Conservation (phyloP, 2,113 vertebrate species). For the Microcebus tavaratra region DNA sequence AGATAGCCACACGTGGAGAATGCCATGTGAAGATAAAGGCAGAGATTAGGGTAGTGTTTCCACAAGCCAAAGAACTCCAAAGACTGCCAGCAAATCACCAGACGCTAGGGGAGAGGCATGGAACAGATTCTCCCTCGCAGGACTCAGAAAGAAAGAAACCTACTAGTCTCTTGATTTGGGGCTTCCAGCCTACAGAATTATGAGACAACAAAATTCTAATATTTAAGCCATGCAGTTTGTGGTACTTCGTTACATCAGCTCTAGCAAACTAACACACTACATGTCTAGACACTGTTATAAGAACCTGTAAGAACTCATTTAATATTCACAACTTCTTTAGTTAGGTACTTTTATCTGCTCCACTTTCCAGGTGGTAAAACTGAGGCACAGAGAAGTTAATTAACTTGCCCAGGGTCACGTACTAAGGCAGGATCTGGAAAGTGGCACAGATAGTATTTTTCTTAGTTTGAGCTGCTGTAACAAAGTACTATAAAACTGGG, state of each 20-base stretch:
- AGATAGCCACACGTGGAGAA: not conserved
- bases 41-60: not conserved
- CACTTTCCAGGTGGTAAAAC: not conserved
- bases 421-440: not conserved
- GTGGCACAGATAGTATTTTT: not conserved
- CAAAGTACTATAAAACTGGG: not conserved
- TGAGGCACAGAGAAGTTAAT: not conserved
- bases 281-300: not conserved
- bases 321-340: not conserved
- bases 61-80: not conserved
- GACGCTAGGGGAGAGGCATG: not conserved
- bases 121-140: not conserved
- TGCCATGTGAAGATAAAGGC: not conserved
- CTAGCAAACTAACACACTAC: not conserved
- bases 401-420: not conserved
- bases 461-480: not conserved
- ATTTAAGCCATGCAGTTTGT: not conserved
- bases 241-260: not conserved
- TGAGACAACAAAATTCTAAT: not conserved
- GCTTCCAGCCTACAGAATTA: not conserved
- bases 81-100: not conserved
- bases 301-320: not conserved
- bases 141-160: not conserved
- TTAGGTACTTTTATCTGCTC: not conserved
- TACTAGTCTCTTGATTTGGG: not conserved